phyloP scores from a whole-genome alignment of 2,797 vertebrate species.

The Cuculus canorus region DNA sequence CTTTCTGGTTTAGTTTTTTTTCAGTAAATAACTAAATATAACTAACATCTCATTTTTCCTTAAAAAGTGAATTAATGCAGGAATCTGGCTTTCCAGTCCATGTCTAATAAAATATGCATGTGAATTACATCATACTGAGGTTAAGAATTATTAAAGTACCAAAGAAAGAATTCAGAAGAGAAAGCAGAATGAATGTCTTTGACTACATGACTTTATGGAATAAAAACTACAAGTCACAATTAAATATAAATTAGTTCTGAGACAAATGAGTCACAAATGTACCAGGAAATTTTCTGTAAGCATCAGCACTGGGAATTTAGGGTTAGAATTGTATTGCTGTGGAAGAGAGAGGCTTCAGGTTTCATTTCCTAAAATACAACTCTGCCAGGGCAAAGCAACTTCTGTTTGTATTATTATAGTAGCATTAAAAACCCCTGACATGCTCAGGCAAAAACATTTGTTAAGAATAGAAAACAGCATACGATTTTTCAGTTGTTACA shows the following conservation, averaged over 20 bases:
- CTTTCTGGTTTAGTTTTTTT: background rate
- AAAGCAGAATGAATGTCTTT: background rate
- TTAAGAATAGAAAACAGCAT: background rate
- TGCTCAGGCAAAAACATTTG: background rate
- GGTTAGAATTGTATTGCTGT: background rate
- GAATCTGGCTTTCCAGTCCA: background rate
- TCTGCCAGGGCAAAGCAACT: background rate
- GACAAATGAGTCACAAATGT: background rate
- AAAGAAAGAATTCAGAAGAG: background rate
- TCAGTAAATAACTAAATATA: background rate
- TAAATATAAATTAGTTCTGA: slow-evolving; percentile 19
- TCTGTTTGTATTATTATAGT: background rate
- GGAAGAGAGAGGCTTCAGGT: background rate
- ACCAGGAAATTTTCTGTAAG: background rate
- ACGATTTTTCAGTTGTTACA: background rate
- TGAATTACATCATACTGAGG: background rate
- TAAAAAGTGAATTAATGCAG: background rate
- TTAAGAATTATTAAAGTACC: background rate
- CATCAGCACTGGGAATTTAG: background rate
- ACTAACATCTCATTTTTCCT: background rate
- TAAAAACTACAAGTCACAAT: slow-evolving; percentile 8
- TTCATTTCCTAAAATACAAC: background rate
- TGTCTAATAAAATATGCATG: background rate
- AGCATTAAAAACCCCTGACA: background rate
- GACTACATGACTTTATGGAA: background rate